Percentiles rank a stretch among this genome's conserved stretches.
Conservation (phyloP, 1,140 invertebrate genomes). For the Vanessa tameamea region DNA sequence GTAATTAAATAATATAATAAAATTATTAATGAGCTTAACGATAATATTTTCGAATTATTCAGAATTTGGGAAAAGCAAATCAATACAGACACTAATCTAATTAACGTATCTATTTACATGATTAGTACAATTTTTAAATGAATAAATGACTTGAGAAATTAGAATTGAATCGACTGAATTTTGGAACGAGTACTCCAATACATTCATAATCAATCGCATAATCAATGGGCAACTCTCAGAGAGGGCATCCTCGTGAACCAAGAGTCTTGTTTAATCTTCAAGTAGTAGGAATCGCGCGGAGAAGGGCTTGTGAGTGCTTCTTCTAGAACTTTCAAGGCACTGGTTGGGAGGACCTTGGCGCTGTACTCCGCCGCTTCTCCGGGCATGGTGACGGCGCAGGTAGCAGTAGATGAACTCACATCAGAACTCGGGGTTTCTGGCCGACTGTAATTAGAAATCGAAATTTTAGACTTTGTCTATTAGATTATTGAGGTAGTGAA, state of each 20-base stretch:
- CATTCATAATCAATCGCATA: slow-evolving; percentile 31
- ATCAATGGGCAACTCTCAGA: slow-evolving; percentile 58
- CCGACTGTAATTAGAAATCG: slow-evolving; percentile 52
- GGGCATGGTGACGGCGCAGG: slow-evolving; percentile 77
- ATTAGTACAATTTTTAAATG: slow-evolving; percentile 11
- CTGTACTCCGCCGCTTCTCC: slow-evolving; percentile 76
- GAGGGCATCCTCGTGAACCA: slow-evolving; percentile 80
- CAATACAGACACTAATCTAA: slow-evolving; percentile 19
- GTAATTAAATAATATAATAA: slow-evolving; percentile 3
- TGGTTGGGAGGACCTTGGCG: slow-evolving; percentile 71
- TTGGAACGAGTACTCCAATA: background rate
- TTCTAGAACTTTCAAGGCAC: slow-evolving; percentile 71
- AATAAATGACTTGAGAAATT: slow-evolving; percentile 18
- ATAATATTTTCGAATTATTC: background rate
- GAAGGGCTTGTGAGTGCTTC: slow-evolving; percentile 71
- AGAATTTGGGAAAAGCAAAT: slow-evolving; percentile 6
- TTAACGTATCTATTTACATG: slow-evolving; percentile 31
- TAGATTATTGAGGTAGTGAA: background rate
- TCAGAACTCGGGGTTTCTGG: slow-evolving; percentile 75
- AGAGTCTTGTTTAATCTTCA: slow-evolving; percentile 77
- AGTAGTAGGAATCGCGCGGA: slow-evolving; percentile 75
- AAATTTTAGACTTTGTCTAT: background rate
- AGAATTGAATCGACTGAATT: slow-evolving; percentile 2
- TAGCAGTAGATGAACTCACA: slow-evolving; percentile 60
- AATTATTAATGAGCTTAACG: background rate